Conservation (phyloP, 2,888 invertebrate species). For the Apotomis capreana region DNA sequence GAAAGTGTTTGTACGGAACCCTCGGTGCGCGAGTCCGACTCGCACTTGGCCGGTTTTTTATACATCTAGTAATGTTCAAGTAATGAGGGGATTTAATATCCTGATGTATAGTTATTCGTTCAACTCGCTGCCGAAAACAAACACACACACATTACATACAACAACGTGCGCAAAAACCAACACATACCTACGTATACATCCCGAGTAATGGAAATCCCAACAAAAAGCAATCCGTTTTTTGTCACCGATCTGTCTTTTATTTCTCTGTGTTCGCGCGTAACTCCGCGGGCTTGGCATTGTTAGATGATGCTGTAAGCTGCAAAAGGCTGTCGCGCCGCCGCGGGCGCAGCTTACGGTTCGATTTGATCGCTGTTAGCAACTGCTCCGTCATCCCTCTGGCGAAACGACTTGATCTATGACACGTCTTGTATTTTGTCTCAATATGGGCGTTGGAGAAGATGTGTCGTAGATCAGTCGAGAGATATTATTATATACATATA, state of each 20-base stretch:
- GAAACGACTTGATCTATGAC: constrained; percentile 35
- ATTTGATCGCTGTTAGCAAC: constrained; percentile 74
- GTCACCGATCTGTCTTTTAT: constrained; percentile 43
- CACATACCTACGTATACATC: not conserved
- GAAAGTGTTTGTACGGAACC: too few relatives aligned
- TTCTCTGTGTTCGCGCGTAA: constrained; percentile 47
- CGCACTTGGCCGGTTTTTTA: too few relatives aligned
- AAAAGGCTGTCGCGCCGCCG: constrained; percentile 73
- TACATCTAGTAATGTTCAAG: too few relatives aligned
- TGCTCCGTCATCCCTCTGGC: constrained; percentile 62
- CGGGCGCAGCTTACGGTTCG: constrained; percentile 69
- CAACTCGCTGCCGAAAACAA: constrained; percentile 26
- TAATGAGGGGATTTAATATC: not conserved
- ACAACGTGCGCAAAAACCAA: constrained; percentile 20
- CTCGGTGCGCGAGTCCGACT: too few relatives aligned
- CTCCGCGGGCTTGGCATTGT: constrained; percentile 61
- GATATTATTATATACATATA: too few relatives aligned
- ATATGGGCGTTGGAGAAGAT: not conserved
- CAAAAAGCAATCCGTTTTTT: constrained; percentile 37
- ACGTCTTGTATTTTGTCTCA: constrained; percentile 5
- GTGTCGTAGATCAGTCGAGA: not conserved
- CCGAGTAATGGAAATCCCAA: constrained; percentile 28
- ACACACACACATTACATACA: constrained; percentile 3
- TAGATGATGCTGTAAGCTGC: constrained; percentile 62
- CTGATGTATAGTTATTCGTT: not conserved